Evolutionary conservation across 2,797 vertebrate genomes (phyloP).

Genomic region (Sciaenops ocellatus): DNA sequence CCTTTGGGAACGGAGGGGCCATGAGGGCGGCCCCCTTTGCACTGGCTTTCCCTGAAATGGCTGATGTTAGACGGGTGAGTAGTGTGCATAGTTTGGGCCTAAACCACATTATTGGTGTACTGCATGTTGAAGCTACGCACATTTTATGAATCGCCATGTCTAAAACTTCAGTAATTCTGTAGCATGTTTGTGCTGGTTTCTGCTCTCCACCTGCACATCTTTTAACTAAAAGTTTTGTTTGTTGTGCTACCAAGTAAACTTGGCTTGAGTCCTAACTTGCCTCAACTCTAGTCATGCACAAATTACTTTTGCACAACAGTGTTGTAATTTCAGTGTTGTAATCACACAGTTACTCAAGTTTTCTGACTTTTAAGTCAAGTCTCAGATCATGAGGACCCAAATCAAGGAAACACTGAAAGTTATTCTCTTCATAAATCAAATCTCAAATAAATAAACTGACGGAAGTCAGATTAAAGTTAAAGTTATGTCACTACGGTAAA

Average conservation of each 20-base stretch:
- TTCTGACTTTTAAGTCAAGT: neutral
- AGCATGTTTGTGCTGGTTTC: neutral
- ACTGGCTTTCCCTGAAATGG: conserved; percentile 84
- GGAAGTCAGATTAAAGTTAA: neutral
- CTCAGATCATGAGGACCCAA: neutral
- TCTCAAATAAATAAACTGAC: neutral
- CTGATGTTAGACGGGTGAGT: conserved; percentile 90
- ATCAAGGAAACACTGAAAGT: neutral
- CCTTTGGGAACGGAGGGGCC: conserved; percentile 96
- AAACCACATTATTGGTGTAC: neutral
- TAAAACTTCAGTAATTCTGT: neutral
- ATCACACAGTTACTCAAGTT: too few relatives aligned
- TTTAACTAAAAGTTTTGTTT: neutral
- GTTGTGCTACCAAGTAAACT: neutral
- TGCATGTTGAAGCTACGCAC: neutral
- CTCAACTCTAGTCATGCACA: neutral
- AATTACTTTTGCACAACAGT: too few relatives aligned
- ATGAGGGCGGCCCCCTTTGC: conserved; percentile 95
- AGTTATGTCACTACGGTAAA: neutral
- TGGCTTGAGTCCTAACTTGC: neutral
- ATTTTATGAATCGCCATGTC: neutral
- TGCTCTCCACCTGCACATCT: neutral
- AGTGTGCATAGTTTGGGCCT: neutral
- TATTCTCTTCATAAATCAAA: neutral
- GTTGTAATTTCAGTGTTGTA: too few relatives aligned